Evolutionary conservation across 2,888 invertebrate species (phyloP).

Genomic region (Parapristionchus giblindavisi): DNA sequence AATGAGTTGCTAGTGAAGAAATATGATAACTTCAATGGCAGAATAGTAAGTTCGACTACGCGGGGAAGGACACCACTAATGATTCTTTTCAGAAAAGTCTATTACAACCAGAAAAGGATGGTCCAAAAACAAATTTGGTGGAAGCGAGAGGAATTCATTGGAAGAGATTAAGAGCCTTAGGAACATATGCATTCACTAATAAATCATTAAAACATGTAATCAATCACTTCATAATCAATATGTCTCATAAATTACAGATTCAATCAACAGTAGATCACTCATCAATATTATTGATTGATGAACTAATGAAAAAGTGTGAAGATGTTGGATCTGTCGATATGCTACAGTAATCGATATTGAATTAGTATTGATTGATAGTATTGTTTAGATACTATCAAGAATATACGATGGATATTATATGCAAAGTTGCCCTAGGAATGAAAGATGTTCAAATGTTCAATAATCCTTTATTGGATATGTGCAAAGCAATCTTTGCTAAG

Average conservation of each 20-base stretch:
- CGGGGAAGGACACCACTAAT: neutral
- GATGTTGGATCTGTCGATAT: neutral
- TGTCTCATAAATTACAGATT: conserved; percentile 3
- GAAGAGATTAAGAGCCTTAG: conserved; percentile 73
- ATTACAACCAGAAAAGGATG: conserved; percentile 54
- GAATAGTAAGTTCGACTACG: conserved; percentile 70
- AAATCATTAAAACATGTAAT: conserved; percentile 49
- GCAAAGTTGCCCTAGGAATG: conserved; percentile 52
- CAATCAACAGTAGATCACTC: conserved; percentile 13
- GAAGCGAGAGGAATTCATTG: conserved; percentile 71
- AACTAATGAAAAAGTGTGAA: neutral
- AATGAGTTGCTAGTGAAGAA: conserved; percentile 71
- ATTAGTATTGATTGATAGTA: neutral
- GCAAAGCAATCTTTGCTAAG: neutral
- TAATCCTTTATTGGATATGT: conserved; percentile 39
- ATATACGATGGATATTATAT: conserved; percentile 53
- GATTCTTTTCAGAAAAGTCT: conserved; percentile 11
- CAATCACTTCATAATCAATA: neutral
- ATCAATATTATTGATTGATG: neutral
- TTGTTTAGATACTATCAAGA: conserved; percentile 51
- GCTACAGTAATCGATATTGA: neutral
- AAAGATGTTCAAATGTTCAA: conserved; percentile 44
- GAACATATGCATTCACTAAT: conserved; percentile 73
- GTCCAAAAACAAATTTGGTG: conserved; percentile 69
- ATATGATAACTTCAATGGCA: conserved; percentile 71